phyloP scores from a whole-genome alignment of 92 coral and sea anemone species.

The Epizoanthus scotinus region DNA sequence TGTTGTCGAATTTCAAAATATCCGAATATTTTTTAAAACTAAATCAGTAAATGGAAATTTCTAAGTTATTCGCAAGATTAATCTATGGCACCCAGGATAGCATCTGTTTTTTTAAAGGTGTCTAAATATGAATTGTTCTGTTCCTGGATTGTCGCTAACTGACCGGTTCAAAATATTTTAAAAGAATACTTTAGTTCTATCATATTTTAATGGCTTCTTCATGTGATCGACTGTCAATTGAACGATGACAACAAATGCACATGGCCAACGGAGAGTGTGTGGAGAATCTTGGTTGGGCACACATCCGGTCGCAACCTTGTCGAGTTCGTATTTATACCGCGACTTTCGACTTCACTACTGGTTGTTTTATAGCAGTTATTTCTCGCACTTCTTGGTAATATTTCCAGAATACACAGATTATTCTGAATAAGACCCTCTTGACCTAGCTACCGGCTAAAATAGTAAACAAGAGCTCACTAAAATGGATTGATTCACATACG shows the following conservation, averaged over 20 bases:
- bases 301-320: background rate
- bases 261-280: background rate
- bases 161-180: background rate
- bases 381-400: background rate
- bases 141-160: too few relatives aligned
- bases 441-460: background rate
- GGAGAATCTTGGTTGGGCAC: too few relatives aligned
- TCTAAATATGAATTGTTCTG: too few relatives aligned
- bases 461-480: background rate
- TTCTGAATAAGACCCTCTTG: slow-evolving; percentile 4
- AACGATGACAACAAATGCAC: background rate
- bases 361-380: background rate
- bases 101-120: too few relatives aligned
- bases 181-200: background rate
- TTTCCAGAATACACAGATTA: slow-evolving; percentile 1
- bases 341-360: background rate
- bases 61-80: too few relatives aligned
- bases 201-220: background rate
- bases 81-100: too few relatives aligned
- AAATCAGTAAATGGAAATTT: too few relatives aligned
- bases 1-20: too few relatives aligned
- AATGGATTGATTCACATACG: background rate
- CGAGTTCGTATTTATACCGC: too few relatives aligned
- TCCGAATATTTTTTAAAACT: too few relatives aligned
- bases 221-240: background rate